Conservation (phyloP, 2,113 vertebrate species). For the Paracanthobrama guichenoti region DNA sequence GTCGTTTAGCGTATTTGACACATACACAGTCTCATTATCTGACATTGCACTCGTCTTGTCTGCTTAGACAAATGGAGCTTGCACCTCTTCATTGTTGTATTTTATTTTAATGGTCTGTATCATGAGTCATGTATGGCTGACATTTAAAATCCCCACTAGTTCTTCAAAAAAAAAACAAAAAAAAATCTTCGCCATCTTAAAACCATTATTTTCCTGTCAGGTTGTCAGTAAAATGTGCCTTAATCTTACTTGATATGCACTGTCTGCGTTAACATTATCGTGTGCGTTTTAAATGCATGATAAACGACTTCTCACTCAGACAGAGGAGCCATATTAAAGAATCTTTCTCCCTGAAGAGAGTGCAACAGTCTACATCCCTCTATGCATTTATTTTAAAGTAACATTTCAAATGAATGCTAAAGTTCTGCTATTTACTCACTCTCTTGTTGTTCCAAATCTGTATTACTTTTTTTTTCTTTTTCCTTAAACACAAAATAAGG, state of each 20-base stretch:
- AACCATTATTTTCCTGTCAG: neutral
- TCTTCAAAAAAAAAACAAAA: neutral
- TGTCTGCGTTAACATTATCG: neutral
- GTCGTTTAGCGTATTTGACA: neutral
- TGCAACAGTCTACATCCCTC: neutral
- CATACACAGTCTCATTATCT: neutral
- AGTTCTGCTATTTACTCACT: neutral
- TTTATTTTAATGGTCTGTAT: neutral
- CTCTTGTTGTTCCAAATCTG: neutral
- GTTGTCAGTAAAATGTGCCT: neutral
- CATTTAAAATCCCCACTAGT: neutral
- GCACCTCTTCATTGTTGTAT: neutral
- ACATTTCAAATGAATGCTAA: neutral
- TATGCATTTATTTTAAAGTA: neutral
- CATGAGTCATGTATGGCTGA: neutral
- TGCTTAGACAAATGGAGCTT: neutral
- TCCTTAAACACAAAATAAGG: neutral
- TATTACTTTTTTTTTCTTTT: neutral
- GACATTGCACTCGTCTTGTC: neutral
- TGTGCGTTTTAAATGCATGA: neutral
- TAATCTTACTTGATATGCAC: neutral
- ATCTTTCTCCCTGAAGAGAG: neutral
- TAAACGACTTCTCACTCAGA: neutral
- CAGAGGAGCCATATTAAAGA: neutral
- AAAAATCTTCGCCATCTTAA: neutral